phyloP scores from a whole-genome alignment of 2,113 vertebrate species.

The Columba livia region DNA sequence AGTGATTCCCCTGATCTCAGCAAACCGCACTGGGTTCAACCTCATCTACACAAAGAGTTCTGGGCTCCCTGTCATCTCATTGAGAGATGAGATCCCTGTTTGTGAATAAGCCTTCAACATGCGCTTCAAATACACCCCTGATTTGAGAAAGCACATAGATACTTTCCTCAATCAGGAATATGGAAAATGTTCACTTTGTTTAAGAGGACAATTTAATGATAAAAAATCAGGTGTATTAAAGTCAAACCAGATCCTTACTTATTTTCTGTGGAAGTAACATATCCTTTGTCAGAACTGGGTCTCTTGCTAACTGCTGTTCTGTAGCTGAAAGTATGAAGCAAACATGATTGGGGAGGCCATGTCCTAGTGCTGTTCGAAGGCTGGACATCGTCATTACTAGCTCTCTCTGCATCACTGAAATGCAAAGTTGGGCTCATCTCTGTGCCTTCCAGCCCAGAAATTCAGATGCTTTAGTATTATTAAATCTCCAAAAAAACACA shows the following conservation, averaged over 20 bases:
- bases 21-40: background rate
- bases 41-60: background rate
- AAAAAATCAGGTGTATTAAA: background rate
- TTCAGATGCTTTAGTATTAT: background rate
- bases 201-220: background rate
- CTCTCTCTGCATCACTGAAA: background rate
- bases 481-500: background rate
- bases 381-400: background rate
- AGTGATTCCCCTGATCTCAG: background rate
- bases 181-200: background rate
- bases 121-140: background rate
- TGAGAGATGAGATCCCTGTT: background rate
- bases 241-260: background rate
- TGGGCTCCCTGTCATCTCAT: background rate
- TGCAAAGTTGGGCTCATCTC: background rate
- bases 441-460: background rate
- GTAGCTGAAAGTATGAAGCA: background rate
- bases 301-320: background rate
- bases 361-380: background rate
- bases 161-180: background rate
- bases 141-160: background rate
- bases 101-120: background rate
- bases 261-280: background rate
- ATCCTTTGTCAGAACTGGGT: background rate
- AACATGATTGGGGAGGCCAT: background rate